phyloP scores from a whole-genome alignment of 2,113 vertebrate genomes.

The Pogonocichla stellata region DNA sequence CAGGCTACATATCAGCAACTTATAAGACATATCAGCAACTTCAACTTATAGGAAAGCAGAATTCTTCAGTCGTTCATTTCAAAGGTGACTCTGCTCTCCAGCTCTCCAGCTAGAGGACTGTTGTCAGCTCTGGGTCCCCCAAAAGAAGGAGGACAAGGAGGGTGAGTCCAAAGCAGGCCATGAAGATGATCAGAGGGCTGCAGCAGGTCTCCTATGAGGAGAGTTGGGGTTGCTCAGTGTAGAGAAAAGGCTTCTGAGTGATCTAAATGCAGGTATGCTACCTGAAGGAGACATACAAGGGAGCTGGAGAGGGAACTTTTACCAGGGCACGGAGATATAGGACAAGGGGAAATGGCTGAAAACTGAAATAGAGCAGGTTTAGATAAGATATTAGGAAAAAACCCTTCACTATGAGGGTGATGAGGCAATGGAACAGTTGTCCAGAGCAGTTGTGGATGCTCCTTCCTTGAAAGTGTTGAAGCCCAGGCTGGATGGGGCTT shows the following conservation, averaged over 20 bases:
- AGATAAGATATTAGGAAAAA: neutral
- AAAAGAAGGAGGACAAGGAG: neutral
- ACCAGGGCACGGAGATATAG: fast-evolving
- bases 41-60: neutral
- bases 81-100: neutral
- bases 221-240: neutral
- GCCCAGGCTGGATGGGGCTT: neutral
- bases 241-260: neutral
- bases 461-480: neutral
- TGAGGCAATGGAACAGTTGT: neutral
- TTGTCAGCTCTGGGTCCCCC: no score
- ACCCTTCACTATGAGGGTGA: neutral
- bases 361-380: neutral
- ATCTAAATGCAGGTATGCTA: neutral
- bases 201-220: neutral
- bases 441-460: neutral
- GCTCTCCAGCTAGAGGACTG: neutral
- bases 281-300: neutral
- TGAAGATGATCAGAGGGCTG: neutral
- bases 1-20: no score
- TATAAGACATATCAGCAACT: no score
- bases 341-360: neutral
- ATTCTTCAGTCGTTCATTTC: neutral
- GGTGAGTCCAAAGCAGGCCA: neutral
- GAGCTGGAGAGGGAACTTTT: no score